Evolutionary conservation across 1,140 invertebrate species (phyloP), one percentile per base, ranked within the genome.

Genomic region (Euglossa dilemma): DNA sequence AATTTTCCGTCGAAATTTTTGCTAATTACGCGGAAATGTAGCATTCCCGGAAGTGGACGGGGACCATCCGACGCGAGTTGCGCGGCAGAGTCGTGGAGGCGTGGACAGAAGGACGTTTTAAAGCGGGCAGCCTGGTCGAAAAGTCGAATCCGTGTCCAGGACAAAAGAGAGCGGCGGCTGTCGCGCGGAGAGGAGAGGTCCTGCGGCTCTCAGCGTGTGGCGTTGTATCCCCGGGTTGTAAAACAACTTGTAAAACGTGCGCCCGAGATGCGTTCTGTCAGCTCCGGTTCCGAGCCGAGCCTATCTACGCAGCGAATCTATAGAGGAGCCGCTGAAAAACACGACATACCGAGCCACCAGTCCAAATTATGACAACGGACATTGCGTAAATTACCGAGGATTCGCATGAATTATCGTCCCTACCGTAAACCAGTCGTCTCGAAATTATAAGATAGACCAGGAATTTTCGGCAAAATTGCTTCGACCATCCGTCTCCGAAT

Each of bases 181-280:
- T 74, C 50, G 63, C 75, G 57, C 25, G 64, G 59, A 63, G 75
- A 84, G 81, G 83, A 12, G 36, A 82, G 76, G 78, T 66, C 69
- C 76, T 70, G 67, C 16, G 47, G 75, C 71, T 74, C 77, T 76
- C 90, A 90, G 90, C 91, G 89, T 91, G 90, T 90, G 90, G 89
- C 86, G 86, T 87, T 89, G 85, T 90, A 93, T 90, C 88, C 93
- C 56, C 70, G 7, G 64, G 80, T 93, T 94, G 93, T 94, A 94
- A 92, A 93, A 94, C 93, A 94, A 92, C 93, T 93, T 94, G 93
- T 94, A 93, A 93, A 94, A 93, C 93, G 92, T 90, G 92, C 84
- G 85, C 36, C 18, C 79, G 70, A 89, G 87, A 89, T 75, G 88
- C 87, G 71, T 79, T 79, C 85, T 86, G 85, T 85, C 88, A 87